Evolutionary conservation across 2,113 vertebrate genomes (phyloP), one percentile per base, ranked within the genome.

Genomic region (Atherinomorus stipes): DNA sequence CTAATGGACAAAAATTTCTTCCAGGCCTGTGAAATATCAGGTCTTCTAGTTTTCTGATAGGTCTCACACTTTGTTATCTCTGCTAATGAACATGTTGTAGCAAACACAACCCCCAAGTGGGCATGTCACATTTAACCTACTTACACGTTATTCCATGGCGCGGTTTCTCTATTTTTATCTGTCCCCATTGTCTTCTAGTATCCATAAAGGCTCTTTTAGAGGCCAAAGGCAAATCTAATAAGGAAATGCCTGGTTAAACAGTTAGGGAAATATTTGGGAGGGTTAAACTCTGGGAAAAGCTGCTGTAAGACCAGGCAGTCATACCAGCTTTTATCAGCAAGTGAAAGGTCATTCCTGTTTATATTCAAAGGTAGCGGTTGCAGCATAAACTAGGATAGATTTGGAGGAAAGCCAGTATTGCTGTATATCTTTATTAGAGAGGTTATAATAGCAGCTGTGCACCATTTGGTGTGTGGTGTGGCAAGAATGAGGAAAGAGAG

Each of bases 401-500:
- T 7, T 74, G 69, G 60, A 71, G 62, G 11, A 52, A 4, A 70
- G 78, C 72, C 78, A 79, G 66, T 22, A 9, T 60, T 67, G 60
- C 78, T 67, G 21, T 18, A 45, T 64, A 67, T 70, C 71, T 84
- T 69, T 80, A 76, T 80, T 81, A 50, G 64, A 78, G 70, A 18
- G 60, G 25, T 51, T 77, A 71, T 23, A 85, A 85, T 66, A 51
- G 82, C 78, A 84, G 82, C 83, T 84, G 78, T 78, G 80, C 63
- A 19, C 82, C 86, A 84, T 89, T 88, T 84, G 80, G 83, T 77
- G 76, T 61, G 50, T 81, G 74, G 65, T 37, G 61, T 76, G 77
- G 76, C 4, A 28, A 76, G 62, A 64, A 28, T 0, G 45, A 73
- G 64, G 45, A 49, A 18, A 56, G 45, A 76, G 64, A 40, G 22